Percentiles rank a stretch among this genome's conserved stretches.
Evolutionary conservation across 2,888 invertebrate genomes (phyloP).

Genomic region (Baronia brevicornis): DNA sequence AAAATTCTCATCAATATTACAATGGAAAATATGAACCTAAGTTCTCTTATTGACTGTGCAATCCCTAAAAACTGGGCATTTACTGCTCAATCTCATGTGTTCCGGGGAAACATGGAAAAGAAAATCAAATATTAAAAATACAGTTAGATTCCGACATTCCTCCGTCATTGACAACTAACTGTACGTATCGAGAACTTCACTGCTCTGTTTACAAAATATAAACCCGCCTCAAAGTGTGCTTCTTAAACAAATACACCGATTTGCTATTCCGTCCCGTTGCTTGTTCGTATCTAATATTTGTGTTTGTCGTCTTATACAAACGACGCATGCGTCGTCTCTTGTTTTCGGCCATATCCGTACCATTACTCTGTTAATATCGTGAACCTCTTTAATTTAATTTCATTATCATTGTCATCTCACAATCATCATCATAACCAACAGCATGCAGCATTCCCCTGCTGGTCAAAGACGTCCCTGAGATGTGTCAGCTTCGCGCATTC

Average conservation of each 20-base stretch:
- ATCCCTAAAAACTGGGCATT: no score
- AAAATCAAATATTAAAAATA: constrained; percentile 18
- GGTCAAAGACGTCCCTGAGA: no score
- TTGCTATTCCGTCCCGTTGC: constrained; percentile 64
- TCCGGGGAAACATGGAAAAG: constrained; percentile 6
- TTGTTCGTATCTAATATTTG: constrained; percentile 65
- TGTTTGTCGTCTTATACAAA: constrained; percentile 63
- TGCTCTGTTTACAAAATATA: constrained; percentile 57
- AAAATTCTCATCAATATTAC: no score
- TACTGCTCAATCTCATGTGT: no score
- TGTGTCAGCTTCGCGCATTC: no score
- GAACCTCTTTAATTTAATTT: no score
- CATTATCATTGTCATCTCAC: no score
- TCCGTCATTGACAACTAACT: constrained; percentile 54
- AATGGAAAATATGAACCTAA: no score
- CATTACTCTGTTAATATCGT: constrained; percentile 25
- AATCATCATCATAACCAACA: no score
- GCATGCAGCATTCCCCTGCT: no score
- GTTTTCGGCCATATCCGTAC: constrained; percentile 26
- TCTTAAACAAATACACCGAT: constrained; percentile 59
- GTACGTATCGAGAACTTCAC: constrained; percentile 48
- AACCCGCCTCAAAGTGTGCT: constrained; percentile 54
- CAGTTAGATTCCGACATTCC: constrained; percentile 41
- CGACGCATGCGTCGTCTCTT: constrained; percentile 40
- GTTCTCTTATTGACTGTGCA: no score